Percentiles rank a stretch among this genome's conserved stretches.
phyloP scores from a whole-genome alignment of 2,797 vertebrate species.

The Pagetopsis macropterus region DNA sequence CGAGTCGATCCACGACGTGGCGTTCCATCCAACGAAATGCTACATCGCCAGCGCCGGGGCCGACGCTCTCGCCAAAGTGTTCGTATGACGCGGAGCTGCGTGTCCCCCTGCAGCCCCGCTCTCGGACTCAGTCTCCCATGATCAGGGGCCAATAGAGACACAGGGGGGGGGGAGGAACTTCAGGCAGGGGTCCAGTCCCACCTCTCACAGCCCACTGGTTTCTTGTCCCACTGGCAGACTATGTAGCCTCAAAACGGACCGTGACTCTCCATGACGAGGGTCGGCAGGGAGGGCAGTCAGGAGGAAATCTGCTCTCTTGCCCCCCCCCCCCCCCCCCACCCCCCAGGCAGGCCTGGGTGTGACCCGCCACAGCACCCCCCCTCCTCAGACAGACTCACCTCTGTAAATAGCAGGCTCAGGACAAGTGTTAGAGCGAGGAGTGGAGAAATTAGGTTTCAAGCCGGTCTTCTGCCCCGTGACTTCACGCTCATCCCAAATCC shows the following conservation, averaged over 20 bases:
- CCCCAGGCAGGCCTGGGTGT: conserved; percentile 97
- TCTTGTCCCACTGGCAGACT: conserved; percentile 70
- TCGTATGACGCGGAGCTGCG: conserved; percentile 91
- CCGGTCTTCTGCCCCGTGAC: conserved; percentile 54
- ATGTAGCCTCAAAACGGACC: conserved; percentile 68
- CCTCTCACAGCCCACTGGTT: conserved; percentile 72
- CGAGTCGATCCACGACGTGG: conserved; percentile 97
- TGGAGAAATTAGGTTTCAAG: conserved; percentile 59
- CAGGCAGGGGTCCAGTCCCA: conserved; percentile 61
- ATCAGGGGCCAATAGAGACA: conserved; percentile 80
- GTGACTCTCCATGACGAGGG: conserved; percentile 51
- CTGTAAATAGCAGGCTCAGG: conserved; percentile 72
- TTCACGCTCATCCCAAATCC: conserved; percentile 57
- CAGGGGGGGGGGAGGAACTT: conserved; percentile 67
- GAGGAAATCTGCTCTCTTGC: conserved; percentile 81
- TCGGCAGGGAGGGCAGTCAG: conserved; percentile 59
- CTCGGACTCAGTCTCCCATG: conserved; percentile 68
- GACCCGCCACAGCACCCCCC: conserved; percentile 74
- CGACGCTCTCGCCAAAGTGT: conserved; percentile 97
- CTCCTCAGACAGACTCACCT: conserved; percentile 65
- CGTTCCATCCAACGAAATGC: conserved; percentile 97
- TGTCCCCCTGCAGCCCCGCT: conserved; percentile 63
- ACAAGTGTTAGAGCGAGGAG: conserved; percentile 67
- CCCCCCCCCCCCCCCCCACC: conserved; percentile 54
- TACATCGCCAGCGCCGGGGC: conserved; percentile 98